Percentiles rank a stretch among this genome's conserved stretches.
phyloP scores from a whole-genome alignment of 2,797 vertebrate genomes.

The Cuniculus paca region DNA sequence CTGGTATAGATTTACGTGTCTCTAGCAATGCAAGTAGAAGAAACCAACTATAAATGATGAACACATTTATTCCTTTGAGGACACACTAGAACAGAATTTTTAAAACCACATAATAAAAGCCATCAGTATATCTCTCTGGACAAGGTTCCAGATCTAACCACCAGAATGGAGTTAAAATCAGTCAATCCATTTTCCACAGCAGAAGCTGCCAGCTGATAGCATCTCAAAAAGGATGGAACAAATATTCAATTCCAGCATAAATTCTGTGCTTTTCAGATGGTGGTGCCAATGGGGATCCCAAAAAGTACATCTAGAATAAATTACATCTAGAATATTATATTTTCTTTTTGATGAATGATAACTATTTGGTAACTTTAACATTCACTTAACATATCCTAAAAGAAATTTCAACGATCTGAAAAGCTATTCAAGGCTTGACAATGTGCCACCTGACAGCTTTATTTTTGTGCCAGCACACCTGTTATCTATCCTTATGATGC shows the following conservation, averaged over 20 bases:
- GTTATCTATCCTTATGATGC: constrained; percentile 45
- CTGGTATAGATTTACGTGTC: not conserved
- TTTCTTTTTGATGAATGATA: constrained; percentile 47
- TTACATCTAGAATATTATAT: not conserved
- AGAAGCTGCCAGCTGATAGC: constrained; percentile 17
- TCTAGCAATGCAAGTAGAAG: not conserved
- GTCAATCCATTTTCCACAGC: constrained; percentile 23
- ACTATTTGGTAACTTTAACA: constrained; percentile 33
- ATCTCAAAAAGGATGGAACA: constrained; percentile 42
- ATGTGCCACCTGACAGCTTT: not conserved
- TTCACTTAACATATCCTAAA: constrained; percentile 44
- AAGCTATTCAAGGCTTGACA: constrained; percentile 27
- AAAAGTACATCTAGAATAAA: constrained; percentile 1
- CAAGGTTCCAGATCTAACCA: constrained; percentile 48
- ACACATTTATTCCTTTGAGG: constrained; percentile 46
- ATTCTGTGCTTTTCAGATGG: not conserved
- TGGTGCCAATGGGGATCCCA: not conserved
- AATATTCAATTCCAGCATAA: constrained; percentile 27
- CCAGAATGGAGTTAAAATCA: constrained; percentile 39
- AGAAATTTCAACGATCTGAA: constrained; percentile 41
- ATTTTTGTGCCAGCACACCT: constrained; percentile 54
- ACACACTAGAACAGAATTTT: constrained; percentile 60
- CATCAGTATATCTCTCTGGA: constrained; percentile 28
- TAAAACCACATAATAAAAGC: constrained; percentile 63
- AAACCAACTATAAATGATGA: constrained; percentile 55